phyloP scores from a whole-genome alignment of 2,888 invertebrate species.

The Synergus laeviventris region DNA sequence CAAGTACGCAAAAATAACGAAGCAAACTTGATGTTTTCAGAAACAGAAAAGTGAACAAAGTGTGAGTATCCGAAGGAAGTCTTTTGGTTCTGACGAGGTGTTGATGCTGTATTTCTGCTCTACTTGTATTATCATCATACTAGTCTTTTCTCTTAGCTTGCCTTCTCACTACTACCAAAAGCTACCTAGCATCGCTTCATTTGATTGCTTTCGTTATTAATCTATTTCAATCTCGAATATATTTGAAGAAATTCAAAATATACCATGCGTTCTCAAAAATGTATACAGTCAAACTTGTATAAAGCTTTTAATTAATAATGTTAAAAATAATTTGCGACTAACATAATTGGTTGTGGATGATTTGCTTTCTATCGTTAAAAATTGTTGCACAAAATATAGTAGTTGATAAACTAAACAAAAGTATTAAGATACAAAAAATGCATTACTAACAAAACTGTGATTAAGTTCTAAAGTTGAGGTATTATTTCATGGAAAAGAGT shows the following conservation, averaged over 20 bases:
- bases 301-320: neutral
- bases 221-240: neutral
- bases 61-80: conserved; percentile 77
- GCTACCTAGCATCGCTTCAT: conserved; percentile 50
- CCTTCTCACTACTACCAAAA: conserved; percentile 47
- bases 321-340: neutral
- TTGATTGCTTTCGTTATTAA: conserved; percentile 44
- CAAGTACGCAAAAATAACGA: conserved; percentile 12
- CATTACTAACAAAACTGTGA: conserved; percentile 29
- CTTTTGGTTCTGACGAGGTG: conserved; percentile 61
- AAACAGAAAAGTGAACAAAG: conserved; percentile 76
- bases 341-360: neutral
- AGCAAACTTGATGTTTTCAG: conserved; percentile 73
- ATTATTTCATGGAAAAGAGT: neutral
- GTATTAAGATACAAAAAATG: neutral
- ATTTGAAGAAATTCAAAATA: neutral
- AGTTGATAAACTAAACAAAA: conserved; percentile 16
- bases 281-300: neutral
- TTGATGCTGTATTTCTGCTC: conserved; percentile 67
- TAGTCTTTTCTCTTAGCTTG: conserved; percentile 62
- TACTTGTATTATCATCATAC: conserved; percentile 65
- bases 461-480: neutral
- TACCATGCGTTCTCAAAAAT: neutral
- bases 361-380: conserved; percentile 24
- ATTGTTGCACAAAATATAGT: neutral